Base-by-base conservation (phyloP, 37 sponge, comb jelly and placozoan genomes). In the Axinella damicornis region DNA sequence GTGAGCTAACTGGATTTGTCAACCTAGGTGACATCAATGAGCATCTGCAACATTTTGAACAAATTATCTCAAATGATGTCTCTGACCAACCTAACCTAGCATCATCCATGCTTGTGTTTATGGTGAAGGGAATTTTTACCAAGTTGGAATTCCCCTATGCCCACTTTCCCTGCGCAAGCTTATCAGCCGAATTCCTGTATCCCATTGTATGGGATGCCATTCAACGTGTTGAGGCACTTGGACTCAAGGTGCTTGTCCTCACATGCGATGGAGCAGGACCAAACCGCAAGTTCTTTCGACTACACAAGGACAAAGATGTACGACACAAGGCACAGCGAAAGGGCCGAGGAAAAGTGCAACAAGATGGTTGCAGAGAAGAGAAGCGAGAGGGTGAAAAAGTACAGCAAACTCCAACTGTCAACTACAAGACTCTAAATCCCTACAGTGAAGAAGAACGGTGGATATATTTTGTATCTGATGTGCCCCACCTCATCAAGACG, bases 1-100 rank as follows among this genome's bases (percentile, higher is more conserved):
- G 74, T 16, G 16, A 59, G 6, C 59, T 87, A 5, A 73, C 79
- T 34, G 87, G 87, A 21, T 87, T 87, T 77, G 27, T n/a, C 61
- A 77, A 80, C 20, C 30, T 80, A 27, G 81, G 70, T 39, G 70
- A 69, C 31, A 68, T 80, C 28, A 65, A 80, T 22, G 21, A 34
- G 40, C 25, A 53, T 24, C 81, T 69, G 56, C 30, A 33, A 16
- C 18, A 19, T 20, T 63, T 37, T 33, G 78, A 61, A 37, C 32
- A 56, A 5, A 19, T 25, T 2, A 11, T 58, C n/a, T n/a, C 28
- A 19, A 38, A 35, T 20, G 21, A 6, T 38, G 52, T 35, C 22
- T 53, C 20, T 35, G 53, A 53, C 17, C 27, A 53, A 18, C 27
- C 9, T 57, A n/a, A 25, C 14, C 20, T 80, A 27, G 81, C 81